Percentiles rank a stretch among this genome's conserved stretches.
Evolutionary conservation across 37 sponge, comb jelly and placozoan genomes (phyloP).

Genomic region (Amphimedon queenslandica): DNA sequence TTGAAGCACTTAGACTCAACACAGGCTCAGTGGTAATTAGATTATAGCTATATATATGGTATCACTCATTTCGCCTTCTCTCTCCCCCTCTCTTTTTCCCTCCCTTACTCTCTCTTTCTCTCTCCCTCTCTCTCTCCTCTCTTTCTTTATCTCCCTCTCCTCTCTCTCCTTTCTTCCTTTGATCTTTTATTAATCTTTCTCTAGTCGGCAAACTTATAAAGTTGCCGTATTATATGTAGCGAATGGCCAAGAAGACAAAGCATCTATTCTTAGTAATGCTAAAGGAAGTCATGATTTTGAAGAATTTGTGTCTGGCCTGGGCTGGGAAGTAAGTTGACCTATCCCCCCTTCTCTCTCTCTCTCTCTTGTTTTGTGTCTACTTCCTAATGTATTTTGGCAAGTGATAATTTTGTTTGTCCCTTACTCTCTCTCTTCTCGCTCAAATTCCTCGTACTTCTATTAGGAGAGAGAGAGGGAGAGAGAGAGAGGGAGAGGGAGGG

Average conservation of each 20-base stretch:
- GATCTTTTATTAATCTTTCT: neutral
- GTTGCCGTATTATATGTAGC: constrained; percentile 93
- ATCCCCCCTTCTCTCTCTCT: too few species aligned
- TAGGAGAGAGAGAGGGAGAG: too few species aligned
- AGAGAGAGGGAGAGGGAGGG: too few species aligned
- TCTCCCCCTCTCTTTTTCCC: constrained; percentile 1
- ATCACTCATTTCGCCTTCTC: neutral
- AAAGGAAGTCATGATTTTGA: constrained; percentile 82
- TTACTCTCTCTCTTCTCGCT: too few species aligned
- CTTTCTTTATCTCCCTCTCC: constrained; percentile 8
- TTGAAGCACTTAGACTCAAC: constrained; percentile 75
- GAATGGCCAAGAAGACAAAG: constrained; percentile 84
- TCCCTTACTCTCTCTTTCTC: constrained; percentile 1
- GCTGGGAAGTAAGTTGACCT: constrained; percentile 87
- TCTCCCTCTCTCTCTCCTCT: neutral
- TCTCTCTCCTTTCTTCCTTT: neutral
- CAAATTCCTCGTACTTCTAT: too few species aligned
- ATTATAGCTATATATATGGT: neutral
- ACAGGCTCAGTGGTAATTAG: constrained; percentile 50
- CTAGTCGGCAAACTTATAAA: constrained; percentile 96
- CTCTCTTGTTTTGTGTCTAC: too few species aligned
- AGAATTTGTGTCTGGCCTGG: constrained; percentile 93
- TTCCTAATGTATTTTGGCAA: too few species aligned
- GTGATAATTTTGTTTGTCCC: too few species aligned
- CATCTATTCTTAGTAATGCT: constrained; percentile 79